Evolutionary conservation across 2,888 invertebrate genomes (phyloP).

Genomic region (Chloroclystis v-ata): DNA sequence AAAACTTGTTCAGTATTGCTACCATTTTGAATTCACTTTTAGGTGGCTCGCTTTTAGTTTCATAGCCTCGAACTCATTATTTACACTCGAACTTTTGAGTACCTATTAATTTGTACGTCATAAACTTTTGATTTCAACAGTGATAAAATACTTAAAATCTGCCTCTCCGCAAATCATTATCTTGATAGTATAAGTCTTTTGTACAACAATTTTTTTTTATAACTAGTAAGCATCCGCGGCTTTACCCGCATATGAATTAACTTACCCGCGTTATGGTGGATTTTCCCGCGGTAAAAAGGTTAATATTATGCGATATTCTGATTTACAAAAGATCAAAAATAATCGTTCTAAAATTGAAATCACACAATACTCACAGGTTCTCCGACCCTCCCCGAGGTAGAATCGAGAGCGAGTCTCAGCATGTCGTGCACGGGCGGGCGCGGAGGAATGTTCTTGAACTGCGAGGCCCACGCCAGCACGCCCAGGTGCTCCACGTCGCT

Average conservation of each 20-base stretch:
- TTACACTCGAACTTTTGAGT: too few species aligned
- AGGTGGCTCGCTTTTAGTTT: conserved; percentile 22
- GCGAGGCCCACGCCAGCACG: conserved; percentile 97
- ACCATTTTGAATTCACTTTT: conserved; percentile 28
- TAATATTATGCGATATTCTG: too few species aligned
- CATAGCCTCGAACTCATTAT: conserved; percentile 12
- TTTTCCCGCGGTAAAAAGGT: too few species aligned
- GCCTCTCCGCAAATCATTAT: too few species aligned
- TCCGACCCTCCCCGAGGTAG: conserved; percentile 90
- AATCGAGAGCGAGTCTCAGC: conserved; percentile 87
- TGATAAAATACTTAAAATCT: too few species aligned
- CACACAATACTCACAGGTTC: conserved; percentile 82
- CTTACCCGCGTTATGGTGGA: too few species aligned
- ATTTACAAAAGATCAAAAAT: too few species aligned
- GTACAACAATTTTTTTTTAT: too few species aligned
- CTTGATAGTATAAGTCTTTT: too few species aligned
- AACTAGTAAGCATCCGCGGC: too few species aligned
- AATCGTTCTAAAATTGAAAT: neutral
- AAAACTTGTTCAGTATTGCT: conserved; percentile 19
- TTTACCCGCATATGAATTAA: too few species aligned
- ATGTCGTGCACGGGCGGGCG: conserved; percentile 90
- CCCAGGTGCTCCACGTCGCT: conserved; percentile 97
- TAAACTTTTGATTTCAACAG: conserved; percentile 19
- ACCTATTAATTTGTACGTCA: too few species aligned
- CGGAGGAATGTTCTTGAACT: conserved; percentile 93